Conservation (phyloP, 2,113 vertebrate species). For the Acrocephalus arundinaceus region DNA sequence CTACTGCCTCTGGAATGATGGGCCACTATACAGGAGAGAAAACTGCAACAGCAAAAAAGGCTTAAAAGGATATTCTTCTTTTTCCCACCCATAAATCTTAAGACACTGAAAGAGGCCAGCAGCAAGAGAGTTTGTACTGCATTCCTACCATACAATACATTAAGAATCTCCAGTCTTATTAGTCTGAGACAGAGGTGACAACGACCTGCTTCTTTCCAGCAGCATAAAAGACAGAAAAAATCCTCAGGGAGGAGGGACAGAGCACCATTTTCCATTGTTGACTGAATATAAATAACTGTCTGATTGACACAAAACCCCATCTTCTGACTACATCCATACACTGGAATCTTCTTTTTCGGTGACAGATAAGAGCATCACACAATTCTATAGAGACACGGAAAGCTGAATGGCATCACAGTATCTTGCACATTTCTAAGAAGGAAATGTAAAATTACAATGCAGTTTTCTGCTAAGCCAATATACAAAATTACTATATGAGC, state of each 20-base stretch:
- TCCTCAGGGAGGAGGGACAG: not conserved
- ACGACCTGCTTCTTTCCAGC: not conserved
- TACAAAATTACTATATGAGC: not conserved
- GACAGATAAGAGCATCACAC: not conserved
- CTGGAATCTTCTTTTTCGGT: not conserved
- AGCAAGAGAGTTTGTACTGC: not conserved
- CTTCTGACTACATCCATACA: not conserved
- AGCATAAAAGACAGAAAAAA: conserved; percentile 5
- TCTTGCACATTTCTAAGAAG: not conserved
- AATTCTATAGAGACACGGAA: not conserved
- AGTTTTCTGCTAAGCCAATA: not conserved
- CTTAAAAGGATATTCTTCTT: not conserved
- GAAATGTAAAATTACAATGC: not conserved
- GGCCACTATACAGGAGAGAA: not conserved
- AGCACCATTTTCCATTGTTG: not conserved
- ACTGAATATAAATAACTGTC: conserved; percentile 24
- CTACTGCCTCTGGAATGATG: not conserved
- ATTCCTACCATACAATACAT: not conserved
- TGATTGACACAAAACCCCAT: conserved; percentile 1
- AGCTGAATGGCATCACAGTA: not conserved
- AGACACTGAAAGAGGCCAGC: not conserved
- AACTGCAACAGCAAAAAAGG: not conserved
- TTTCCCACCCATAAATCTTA: not conserved
- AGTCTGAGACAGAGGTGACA: not conserved
- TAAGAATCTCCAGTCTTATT: not conserved